Conservation (phyloP, 2,113 vertebrate genomes). For the Xenotilapia longispinis region DNA sequence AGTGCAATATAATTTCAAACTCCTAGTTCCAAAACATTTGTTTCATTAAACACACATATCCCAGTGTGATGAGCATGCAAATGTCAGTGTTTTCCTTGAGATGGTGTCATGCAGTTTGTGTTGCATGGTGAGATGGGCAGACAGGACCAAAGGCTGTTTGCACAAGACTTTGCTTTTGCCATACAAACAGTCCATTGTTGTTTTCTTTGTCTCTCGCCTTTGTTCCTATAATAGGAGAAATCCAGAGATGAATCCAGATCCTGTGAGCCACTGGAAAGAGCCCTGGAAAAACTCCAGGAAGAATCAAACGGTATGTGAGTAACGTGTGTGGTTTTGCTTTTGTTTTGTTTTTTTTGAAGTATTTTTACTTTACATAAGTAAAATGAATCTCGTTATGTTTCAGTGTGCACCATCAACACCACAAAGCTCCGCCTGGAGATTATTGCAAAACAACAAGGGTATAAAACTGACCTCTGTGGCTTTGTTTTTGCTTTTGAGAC, state of each 20-base stretch:
- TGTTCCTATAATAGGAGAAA: slow-evolving; percentile 56
- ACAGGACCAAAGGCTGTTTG: background rate
- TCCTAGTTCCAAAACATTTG: background rate
- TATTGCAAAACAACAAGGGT: slow-evolving; percentile 78
- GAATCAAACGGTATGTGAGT: slow-evolving; percentile 71
- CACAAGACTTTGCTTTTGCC: background rate
- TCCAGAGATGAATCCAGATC: slow-evolving; percentile 38
- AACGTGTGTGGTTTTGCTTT: fast-evolving
- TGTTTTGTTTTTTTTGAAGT: fast-evolving
- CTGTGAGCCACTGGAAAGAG: slow-evolving; percentile 52
- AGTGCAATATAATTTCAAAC: background rate
- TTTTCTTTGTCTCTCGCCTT: background rate
- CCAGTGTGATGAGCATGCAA: background rate
- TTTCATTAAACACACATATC: background rate
- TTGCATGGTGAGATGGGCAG: background rate
- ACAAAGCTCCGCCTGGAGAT: slow-evolving; percentile 71
- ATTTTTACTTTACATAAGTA: background rate
- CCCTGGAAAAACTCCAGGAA: slow-evolving; percentile 74
- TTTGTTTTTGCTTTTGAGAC: background rate
- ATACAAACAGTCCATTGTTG: slow-evolving; percentile 32
- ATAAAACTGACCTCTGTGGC: slow-evolving; percentile 19
- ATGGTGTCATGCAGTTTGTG: background rate
- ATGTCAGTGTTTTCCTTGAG: background rate
- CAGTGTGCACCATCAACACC: slow-evolving; percentile 69
- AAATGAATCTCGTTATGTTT: background rate